Evolutionary conservation across 2,797 vertebrate species (phyloP), one percentile per base, ranked within the genome.

Genomic region (Xiphophorus birchmanni): DNA sequence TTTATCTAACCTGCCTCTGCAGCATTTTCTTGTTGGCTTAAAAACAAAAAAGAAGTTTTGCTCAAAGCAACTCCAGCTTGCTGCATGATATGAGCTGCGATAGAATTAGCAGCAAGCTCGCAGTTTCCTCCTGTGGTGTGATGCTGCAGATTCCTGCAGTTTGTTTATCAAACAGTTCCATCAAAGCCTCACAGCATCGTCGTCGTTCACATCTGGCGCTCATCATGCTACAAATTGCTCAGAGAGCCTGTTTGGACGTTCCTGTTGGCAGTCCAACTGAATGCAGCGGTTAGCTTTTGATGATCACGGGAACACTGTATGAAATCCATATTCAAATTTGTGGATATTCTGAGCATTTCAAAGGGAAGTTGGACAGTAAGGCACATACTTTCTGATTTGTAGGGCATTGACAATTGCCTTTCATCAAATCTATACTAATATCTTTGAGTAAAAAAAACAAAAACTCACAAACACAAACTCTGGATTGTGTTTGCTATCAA

Each of bases 131-230:
- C 48, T 10, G 44, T 54, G 60, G 60, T 11, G 3, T 37, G 29
- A 86, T 4, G 44, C 82, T 26, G 80, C 54, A 81, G 87, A 81
- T 84, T 86, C 82, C 84, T 74, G 52, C n/a, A 2, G 54, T 58
- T 37, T 88, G 84, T 90, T 86, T 87, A 65, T 69, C 17, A 48
- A 85, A 60, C 56, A 10, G 65, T 42, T 45, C 15, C 84, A 81
- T 91, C 82, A 87, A 86, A 89, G 80, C 81, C 13, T 88, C 86
- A 2, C 84, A 85, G 86, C 89, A 29, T 87, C 23, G 73, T 60
- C 80, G 29, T 44, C 26, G 72, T 58, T 77, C 87, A 85, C 90
- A 91, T 91, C 89, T 92, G 90, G 74, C 0, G 69, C 84, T 63
- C 79, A 76, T 81, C 87, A 60, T 12, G 29, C 83, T 2, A 1